These are phyloP conservation scores for Phlogophora meticulosa DNA, from an alignment of 2,888 invertebrate genomes.

Conservation along the genomic window DNA sequence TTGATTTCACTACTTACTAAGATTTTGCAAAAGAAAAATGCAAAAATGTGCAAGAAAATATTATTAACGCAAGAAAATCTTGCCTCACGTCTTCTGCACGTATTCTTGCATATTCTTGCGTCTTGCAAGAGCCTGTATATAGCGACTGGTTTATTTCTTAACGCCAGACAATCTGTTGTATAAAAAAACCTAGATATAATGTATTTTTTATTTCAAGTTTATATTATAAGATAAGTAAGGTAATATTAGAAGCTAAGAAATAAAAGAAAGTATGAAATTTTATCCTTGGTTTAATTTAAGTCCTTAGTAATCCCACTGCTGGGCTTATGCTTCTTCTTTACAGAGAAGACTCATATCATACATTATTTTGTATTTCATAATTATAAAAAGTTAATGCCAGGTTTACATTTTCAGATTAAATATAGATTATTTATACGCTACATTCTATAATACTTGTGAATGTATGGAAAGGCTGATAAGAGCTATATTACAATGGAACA, in stretches of 20 bases:
- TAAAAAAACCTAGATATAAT: constrained; percentile 51
- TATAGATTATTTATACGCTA: not conserved
- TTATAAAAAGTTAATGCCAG: not conserved
- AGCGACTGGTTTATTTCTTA: constrained; percentile 41
- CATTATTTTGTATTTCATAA: constrained; percentile 4
- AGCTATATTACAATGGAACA: too few species aligned
- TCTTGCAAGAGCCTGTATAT: constrained; percentile 52
- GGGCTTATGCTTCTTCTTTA: not conserved
- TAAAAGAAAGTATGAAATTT: constrained; percentile 61
- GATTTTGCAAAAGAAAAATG: constrained; percentile 4
- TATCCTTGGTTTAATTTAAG: constrained; percentile 44
- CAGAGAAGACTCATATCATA: not conserved
- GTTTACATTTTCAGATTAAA: not conserved
- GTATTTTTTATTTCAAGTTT: constrained; percentile 57
- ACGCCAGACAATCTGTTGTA: constrained; percentile 62
- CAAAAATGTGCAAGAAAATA: constrained; percentile 23
- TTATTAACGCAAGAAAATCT: constrained; percentile 7
- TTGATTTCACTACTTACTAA: constrained; percentile 26
- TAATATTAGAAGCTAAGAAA: constrained; percentile 61
- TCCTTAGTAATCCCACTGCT: not conserved
- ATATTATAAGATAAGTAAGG: constrained; percentile 39
- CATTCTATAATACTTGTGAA: constrained; percentile 2
- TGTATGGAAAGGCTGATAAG: too few species aligned
- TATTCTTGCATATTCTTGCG: constrained; percentile 40
- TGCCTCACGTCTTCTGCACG: not conserved